Evolutionary conservation across 1,140 invertebrate species (phyloP), one percentile per base, ranked within the genome.

Genomic region (Aricia agestis): DNA sequence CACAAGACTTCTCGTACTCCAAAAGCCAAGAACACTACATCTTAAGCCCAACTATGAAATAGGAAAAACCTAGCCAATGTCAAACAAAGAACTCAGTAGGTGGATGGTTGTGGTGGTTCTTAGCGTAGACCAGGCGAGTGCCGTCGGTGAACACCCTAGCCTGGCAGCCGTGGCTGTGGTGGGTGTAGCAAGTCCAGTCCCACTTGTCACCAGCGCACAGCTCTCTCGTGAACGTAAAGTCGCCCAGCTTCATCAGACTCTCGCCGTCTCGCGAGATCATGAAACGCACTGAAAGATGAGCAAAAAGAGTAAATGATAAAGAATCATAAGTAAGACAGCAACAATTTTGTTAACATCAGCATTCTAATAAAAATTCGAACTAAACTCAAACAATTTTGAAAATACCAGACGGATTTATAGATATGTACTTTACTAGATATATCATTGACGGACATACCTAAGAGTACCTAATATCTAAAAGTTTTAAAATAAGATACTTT

Each of bases 41-140:
- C 10, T 52, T 52, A 36, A 7, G 36, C 25, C 25, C 3, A 5
- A 52, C 6, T 52, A 3, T 52, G 1, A 52, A 52, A 3, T 9
- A 13, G 2, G 45, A 11, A 52, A 15, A 1, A 1, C 11, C 13
- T 52, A 13, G 45, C 45, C 10, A 52, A 0, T 1, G 66, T 89
- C 83, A 91, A 73, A 91, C 89, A 79, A 91, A 91, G 68, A 89
- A 91, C 61, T 91, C 89, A 1, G 86, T 88, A 1, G 89, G 89
- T 1, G 82, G 82, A 75, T 91, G 89, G 66, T 88, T 91, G 58
- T 91, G 89, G 1, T 72, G 57, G 41, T 90, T 91, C 67, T 80
- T 85, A 1, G 86, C 84, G 42, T 78, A 82, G 4, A 90, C 68
- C 13, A 91, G 19, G 69, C 78, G 83, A 25, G 85, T 75, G 2